Conservation (phyloP, 2,888 invertebrate genomes). For the Rhingia campestris region DNA sequence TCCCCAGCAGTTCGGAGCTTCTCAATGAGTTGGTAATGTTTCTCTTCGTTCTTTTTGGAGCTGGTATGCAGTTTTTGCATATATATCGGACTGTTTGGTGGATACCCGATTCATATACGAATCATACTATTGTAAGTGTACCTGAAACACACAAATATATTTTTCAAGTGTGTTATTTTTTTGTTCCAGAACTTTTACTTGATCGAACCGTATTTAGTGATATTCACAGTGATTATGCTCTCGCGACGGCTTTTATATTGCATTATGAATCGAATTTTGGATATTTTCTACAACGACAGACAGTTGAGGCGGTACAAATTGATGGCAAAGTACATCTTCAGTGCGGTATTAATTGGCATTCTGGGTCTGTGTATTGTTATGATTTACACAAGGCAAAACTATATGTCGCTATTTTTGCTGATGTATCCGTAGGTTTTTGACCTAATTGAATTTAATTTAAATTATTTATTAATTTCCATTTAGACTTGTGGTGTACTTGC, state of each 20-base stretch:
- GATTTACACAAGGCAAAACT: constrained; percentile 89
- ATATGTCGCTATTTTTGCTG: constrained; percentile 91
- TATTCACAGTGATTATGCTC: constrained; percentile 92
- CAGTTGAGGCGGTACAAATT: constrained; percentile 75
- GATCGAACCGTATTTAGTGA: constrained; percentile 93
- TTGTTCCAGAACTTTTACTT: constrained; percentile 94
- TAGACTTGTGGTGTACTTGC: constrained; percentile 89
- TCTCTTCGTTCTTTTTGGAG: constrained; percentile 89
- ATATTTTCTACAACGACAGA: constrained; percentile 83
- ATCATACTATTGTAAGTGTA: constrained; percentile 91
- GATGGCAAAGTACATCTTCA: constrained; percentile 82
- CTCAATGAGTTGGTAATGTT: constrained; percentile 94
- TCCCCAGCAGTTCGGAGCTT: constrained; percentile 91
- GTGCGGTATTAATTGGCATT: constrained; percentile 85
- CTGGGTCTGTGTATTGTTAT: constrained; percentile 88
- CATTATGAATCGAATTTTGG: constrained; percentile 84
- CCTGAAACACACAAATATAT: neutral
- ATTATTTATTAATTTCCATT: neutral
- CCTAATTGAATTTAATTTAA: neutral
- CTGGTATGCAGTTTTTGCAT: constrained; percentile 95
- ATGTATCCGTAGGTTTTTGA: constrained; percentile 92
- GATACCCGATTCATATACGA: constrained; percentile 95
- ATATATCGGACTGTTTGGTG: constrained; percentile 98
- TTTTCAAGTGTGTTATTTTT: neutral
- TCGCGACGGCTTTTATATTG: constrained; percentile 91